Base-by-base conservation (phyloP, 2,113 vertebrate genomes). In the Pituophis catenifer region DNA sequence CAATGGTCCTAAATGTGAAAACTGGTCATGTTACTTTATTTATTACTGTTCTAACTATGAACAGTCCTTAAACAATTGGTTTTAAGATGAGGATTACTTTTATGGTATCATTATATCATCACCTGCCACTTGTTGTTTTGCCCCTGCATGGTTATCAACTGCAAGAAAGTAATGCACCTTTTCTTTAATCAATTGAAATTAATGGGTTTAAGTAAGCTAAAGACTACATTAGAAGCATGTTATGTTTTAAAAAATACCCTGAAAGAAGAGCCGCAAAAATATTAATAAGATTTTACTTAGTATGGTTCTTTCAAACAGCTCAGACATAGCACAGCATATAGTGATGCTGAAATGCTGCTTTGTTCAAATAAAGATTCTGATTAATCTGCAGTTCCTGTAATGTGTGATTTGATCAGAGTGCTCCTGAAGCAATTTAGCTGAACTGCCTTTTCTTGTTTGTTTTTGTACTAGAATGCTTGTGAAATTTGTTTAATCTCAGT, bases 341-440 rank as follows among this genome's bases (percentile, higher is more conserved):
- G 29, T 88, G 48, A 88, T 62, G 26, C 15, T 59, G 91, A 58
- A 91, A 29, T 59, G 65, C 26, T 87, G 33, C 50, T 59, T 91
- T 87, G 44, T 58, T 55, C 54, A 91, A 91, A 91, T 53, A 92
- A 58, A 65, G 17, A 57, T 19, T 75, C 29, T 29, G 57, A 87
- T 93, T 90, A 90, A 90, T 93, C 81, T 65, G 29, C 57, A 90
- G 13, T 44, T 93, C 44, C 62, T 58, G 7, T 52, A 59, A 88
- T 38, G 15, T 93, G 21, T 90, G 54, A 91, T 86, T 91, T 86
- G 55, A 55, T 65, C 17, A 65, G 57, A 33, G 48, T 24, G 15
- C 24, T 86, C 89, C 89, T n/a, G 52, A 48, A 87, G 85, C 54
- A 93, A 65, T 86, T 90, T 62, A 54, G 57, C 7, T 29, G 23